Conservation (phyloP, 2,797 vertebrate species). For the Dipus sagitta region DNA sequence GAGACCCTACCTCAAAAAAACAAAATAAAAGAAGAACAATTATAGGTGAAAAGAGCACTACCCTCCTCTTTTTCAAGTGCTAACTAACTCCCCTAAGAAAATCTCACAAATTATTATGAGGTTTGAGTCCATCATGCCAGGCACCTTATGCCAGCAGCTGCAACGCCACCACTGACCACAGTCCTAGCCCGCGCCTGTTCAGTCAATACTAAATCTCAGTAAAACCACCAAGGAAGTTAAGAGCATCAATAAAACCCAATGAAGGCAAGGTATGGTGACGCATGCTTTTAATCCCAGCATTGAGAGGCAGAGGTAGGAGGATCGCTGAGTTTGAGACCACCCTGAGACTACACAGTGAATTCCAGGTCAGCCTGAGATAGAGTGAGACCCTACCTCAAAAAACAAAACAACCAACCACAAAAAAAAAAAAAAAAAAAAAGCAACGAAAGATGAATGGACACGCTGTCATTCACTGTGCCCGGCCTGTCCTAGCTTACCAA, state of each 20-base stretch:
- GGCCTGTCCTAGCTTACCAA: background rate
- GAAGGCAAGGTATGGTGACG: background rate
- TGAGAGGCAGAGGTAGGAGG: too few species aligned
- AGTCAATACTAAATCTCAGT: slow-evolving; percentile 1
- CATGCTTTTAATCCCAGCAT: too few species aligned
- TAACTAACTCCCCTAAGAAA: slow-evolving; percentile 54
- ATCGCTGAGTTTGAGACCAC: too few species aligned
- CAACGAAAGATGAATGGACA: slow-evolving; percentile 23
- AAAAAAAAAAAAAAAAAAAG: too few species aligned
- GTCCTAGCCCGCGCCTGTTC: background rate
- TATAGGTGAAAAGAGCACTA: slow-evolving; percentile 31
- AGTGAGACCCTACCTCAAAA: too few species aligned
- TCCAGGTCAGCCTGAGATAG: too few species aligned
- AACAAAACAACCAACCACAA: too few species aligned
- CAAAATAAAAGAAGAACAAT: background rate
- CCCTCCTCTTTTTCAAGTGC: slow-evolving; percentile 34
- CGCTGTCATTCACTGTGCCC: background rate
- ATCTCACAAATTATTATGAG: slow-evolving; percentile 20
- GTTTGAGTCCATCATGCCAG: slow-evolving; percentile 37
- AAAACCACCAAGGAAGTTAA: slow-evolving; percentile 53
- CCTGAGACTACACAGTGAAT: too few species aligned
- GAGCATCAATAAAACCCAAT: background rate
- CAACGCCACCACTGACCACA: background rate
- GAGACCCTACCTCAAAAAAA: background rate
- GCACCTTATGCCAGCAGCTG: slow-evolving; percentile 1